Base-by-base conservation (phyloP, 2,113 vertebrate species). In the Mus pahari region DNA sequence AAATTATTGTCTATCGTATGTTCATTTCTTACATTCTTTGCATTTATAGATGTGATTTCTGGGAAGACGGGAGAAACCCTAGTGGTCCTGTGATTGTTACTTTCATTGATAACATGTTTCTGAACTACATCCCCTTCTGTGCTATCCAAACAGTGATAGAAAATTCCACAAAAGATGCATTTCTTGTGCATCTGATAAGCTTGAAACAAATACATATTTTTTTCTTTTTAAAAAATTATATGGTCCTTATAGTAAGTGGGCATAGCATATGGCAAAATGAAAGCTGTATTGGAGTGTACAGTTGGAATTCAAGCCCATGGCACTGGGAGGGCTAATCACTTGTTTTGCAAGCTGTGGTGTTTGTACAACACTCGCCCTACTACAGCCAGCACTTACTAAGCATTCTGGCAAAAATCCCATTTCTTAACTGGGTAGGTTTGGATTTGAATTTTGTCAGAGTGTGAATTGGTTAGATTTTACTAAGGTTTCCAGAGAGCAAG, bases 111-210 rank as follows among this genome's bases (percentile, higher is more conserved):
- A 87, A 89, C 91, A 88, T 2, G 70, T 89, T 97, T 95, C 77
- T 45, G 68, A 86, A 74, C 79, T 45, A 33, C 1, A 4, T 31
- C 90, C 79, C 77, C 73, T 48, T 90, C 28, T 89, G 36, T 1
- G 73, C 62, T 90, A 16, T 55, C 45, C 78, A 70, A 89, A 82
- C 36, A 53, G 82, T 33, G 70, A 79, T 26, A 86, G 91, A 66
- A 84, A 91, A 94, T 81, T n/a, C 94, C 96, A 95, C 89, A 84
- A 79, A 95, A 58, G 97, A 97, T 86, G 86, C 48, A 91, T 92
- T 95, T 87, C n/a, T 90, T 83, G 94, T 75, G 70, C 39, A 88
- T 75, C 86, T 86, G 91, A 95, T 93, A 95, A 93, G 89, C 95
- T 95, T 78, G 75, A 92, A 81, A 84, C n/a, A 91, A 87, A 94